Evolutionary conservation across 2,797 vertebrate species (phyloP).

Genomic region (Diglossa cyanea): DNA sequence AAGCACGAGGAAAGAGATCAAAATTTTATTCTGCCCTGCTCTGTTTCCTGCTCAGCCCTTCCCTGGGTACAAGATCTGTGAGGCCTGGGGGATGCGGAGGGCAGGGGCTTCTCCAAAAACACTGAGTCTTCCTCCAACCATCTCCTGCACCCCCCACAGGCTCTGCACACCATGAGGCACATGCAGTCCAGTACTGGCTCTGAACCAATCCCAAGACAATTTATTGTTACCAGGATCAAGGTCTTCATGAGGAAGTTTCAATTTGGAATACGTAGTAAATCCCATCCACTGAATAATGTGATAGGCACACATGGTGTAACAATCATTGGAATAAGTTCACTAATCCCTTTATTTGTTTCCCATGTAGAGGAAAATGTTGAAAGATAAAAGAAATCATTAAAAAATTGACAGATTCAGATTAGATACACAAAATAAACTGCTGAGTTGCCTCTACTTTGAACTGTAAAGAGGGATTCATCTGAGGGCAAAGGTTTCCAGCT

Average conservation of each 20-base stretch:
- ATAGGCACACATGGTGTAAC: no score
- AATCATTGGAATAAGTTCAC: not conserved
- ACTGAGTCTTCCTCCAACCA: rapidly evolving
- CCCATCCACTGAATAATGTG: not conserved
- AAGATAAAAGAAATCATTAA: not conserved
- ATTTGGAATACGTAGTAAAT: not conserved
- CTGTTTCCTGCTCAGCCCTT: not conserved
- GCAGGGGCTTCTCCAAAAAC: not conserved
- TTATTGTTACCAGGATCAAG: not conserved
- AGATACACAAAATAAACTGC: not conserved
- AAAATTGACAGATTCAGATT: not conserved
- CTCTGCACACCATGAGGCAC: not conserved
- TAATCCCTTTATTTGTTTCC: not conserved
- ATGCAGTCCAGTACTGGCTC: not conserved
- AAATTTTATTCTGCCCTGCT: not conserved
- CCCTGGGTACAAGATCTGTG: not conserved
- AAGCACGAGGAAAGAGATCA: not conserved
- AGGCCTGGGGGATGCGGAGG: not conserved
- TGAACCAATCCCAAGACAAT: not conserved
- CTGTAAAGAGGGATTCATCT: not conserved
- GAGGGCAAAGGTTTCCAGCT: not conserved
- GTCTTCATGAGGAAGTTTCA: not conserved
- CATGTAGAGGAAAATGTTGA: not conserved
- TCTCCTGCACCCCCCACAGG: not conserved
- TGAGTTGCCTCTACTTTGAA: not conserved